Evolutionary conservation across 2,888 invertebrate genomes (phyloP), one percentile per base, ranked within the genome.

Genomic region (Onchidella celtica): DNA sequence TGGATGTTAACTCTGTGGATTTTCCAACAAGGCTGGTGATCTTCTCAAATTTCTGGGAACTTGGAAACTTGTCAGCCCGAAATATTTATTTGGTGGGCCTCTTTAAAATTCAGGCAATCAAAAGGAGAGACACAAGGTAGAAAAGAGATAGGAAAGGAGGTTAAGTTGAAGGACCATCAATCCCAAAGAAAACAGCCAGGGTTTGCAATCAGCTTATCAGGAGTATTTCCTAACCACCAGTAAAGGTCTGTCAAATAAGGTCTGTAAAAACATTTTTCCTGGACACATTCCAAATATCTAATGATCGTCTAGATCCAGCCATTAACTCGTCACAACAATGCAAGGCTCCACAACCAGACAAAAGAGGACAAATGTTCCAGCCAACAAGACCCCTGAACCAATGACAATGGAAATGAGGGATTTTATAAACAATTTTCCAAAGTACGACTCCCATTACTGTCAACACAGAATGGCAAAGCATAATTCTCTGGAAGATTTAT

Each of bases 21-120:
- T n/a, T n/a, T n/a, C n/a, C n/a, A n/a, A n/a, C n/a, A n/a, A n/a
- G n/a, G n/a, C n/a, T n/a, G n/a, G n/a, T n/a, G n/a, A n/a, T n/a
- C n/a, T 72, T 72, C 17, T 72, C 72, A 72, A 72, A 72, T 21
- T 72, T 72, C 29, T 72, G 55, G 55, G 17, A 40, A 14, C 55
- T 72, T 3, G 72, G 72, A 47, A 40, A 72, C 2, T 40, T 47
- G 72, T n/a, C 72, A 47, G 47, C 72, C 9, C 72, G 55, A 29
- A 72, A 72, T 47, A 40, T 55, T 4, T 72, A 72, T 47, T 14
- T 72, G 2, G 47, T 72, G 9, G 72, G 72, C 2, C 72, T 72
- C 2, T 9, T 72, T 2, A 72, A 72, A 24, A 1, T 72, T 2
- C 3, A 27, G 24, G 47, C 21, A n/a, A 24, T 72, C 1, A 47